Percentiles rank a stretch among this genome's conserved stretches.
Conservation (phyloP, 2,888 invertebrate species). For the Acronicta leporina region DNA sequence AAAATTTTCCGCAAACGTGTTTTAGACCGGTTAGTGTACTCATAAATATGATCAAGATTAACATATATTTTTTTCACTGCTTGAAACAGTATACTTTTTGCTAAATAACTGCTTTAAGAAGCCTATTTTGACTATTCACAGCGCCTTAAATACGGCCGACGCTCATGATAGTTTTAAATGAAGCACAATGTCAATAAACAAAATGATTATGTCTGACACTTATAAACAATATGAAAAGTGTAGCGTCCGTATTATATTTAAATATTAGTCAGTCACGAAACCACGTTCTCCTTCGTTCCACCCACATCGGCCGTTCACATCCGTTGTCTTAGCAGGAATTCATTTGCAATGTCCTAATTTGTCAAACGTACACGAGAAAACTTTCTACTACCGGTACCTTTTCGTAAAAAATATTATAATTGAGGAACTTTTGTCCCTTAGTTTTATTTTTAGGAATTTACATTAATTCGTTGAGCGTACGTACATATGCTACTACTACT, state of each 20-base stretch:
- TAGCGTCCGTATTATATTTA: conserved; percentile 32
- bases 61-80: too few species aligned
- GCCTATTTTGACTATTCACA: too few species aligned
- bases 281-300: conserved; percentile 63
- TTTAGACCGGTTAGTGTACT: too few species aligned
- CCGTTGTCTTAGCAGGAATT: conserved; percentile 39
- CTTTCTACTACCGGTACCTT: conserved; percentile 25
- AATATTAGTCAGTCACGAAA: conserved; percentile 44
- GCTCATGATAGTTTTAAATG: conserved; percentile 3
- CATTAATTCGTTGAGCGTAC: not conserved
- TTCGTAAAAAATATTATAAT: not conserved
- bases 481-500: conserved; percentile 14
- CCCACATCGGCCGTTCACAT: conserved; percentile 60
- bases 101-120: too few species aligned
- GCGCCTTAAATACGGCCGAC: too few species aligned
- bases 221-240: conserved; percentile 38
- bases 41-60: too few species aligned
- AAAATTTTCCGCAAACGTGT: too few species aligned
- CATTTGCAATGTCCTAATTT: conserved; percentile 51
- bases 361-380: conserved; percentile 28
- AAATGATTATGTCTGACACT: conserved; percentile 19
- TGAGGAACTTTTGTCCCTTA: too few species aligned
- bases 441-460: too few species aligned
- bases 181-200: conserved; percentile 10
- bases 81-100: too few species aligned